Conservation (phyloP, 2,113 vertebrate species). For the Anolis carolinensis region DNA sequence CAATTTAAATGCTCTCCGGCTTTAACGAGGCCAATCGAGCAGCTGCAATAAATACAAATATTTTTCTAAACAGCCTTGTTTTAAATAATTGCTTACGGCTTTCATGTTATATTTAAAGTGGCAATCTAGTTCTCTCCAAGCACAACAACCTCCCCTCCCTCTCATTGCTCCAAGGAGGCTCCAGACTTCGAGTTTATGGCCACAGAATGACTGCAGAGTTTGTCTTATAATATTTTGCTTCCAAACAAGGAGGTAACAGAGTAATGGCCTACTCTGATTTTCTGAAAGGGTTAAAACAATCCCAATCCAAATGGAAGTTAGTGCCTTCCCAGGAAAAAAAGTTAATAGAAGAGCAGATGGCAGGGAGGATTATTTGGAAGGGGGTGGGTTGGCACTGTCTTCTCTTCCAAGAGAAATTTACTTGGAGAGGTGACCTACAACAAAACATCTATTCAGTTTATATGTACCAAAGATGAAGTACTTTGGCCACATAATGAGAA, state of each 20-base stretch:
- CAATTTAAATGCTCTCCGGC: slow-evolving; percentile 87
- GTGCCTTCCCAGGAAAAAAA: neutral
- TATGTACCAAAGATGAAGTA: no score
- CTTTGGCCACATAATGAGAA: no score
- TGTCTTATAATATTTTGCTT: no score
- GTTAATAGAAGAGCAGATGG: neutral
- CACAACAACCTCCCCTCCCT: neutral
- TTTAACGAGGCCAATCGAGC: slow-evolving; percentile 83
- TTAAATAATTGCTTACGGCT: slow-evolving; percentile 86
- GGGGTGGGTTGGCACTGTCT: no score
- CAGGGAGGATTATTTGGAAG: neutral
- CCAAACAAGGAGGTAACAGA: no score
- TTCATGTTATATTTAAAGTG: slow-evolving; percentile 79
- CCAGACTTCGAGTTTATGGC: neutral
- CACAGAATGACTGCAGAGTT: neutral
- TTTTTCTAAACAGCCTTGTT: slow-evolving; percentile 84
- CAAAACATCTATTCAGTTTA: neutral
- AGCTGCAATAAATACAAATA: slow-evolving; percentile 87
- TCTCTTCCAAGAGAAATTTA: neutral
- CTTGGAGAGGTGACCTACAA: neutral
- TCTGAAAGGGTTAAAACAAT: neutral
- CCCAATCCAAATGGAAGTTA: neutral
- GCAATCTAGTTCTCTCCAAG: slow-evolving; percentile 69
- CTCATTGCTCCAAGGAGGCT: neutral
- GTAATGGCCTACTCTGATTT: neutral